These are phyloP conservation scores for Hoplostethus mediterraneus DNA, from an alignment of 2,797 vertebrate genomes.

Conservation along the genomic window DNA sequence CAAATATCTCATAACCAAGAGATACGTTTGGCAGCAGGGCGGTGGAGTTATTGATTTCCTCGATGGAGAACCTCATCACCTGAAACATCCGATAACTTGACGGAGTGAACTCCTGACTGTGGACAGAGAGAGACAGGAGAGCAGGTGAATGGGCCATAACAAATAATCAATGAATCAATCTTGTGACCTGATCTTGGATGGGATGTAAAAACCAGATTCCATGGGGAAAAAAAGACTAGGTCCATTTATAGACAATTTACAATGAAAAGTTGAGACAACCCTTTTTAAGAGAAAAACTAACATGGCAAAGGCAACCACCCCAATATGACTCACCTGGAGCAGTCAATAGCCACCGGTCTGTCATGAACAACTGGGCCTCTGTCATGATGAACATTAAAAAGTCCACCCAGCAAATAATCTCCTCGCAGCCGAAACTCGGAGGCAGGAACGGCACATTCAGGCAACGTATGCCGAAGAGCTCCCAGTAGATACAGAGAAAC, in stretches of 20 bases:
- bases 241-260: too few relatives aligned
- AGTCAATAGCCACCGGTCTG: slow-evolving; percentile 64
- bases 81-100: slow-evolving; percentile 83
- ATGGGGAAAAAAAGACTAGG: too few relatives aligned
- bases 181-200: too few relatives aligned
- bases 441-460: slow-evolving; percentile 16
- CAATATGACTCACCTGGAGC: slow-evolving; percentile 72
- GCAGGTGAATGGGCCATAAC: too few relatives aligned
- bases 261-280: too few relatives aligned
- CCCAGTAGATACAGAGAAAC: slow-evolving; percentile 44
- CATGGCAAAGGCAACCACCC: too few relatives aligned
- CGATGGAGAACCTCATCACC: slow-evolving; percentile 86
- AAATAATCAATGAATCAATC: too few relatives aligned
- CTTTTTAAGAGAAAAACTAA: too few relatives aligned
- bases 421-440: slow-evolving; percentile 76
- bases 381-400: slow-evolving; percentile 77
- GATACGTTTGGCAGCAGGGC: slow-evolving; percentile 83
- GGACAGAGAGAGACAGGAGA: slow-evolving; percentile 16
- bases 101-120: slow-evolving; percentile 64
- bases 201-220: too few relatives aligned
- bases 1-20: slow-evolving; percentile 88
- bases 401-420: slow-evolving; percentile 79
- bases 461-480: slow-evolving; percentile 5
- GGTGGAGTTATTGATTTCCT: slow-evolving; percentile 87
- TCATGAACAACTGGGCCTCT: not conserved